Base-by-base conservation (phyloP, 2,113 vertebrate species). In the Brienomyrus brachyistius region DNA sequence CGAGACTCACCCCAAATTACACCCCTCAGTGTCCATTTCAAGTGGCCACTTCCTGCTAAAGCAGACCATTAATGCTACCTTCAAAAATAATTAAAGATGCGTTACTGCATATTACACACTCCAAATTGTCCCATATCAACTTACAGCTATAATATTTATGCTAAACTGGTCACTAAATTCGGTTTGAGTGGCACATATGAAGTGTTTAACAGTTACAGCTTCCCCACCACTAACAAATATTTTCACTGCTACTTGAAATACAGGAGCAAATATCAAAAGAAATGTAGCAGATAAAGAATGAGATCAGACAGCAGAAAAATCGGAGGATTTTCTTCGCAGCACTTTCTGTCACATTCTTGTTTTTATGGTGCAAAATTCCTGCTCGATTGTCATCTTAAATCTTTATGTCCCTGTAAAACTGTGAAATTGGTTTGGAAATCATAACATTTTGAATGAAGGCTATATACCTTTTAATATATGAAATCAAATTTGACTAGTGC, bases 381-480 rank as follows among this genome's bases (percentile, higher is more conserved):
- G 21, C 45, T 84, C 40, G 40, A 48, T 84, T 84, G 82, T 45
- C 82, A 84, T 84, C 82, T 84, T 48, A 84, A 70, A 70, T 80
- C 5, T 80, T 80, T 80, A 80, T 80, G 74, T 80, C 74, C 31
- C 74, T 43, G 74, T 80, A 80, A 40, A 43, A 80, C 74, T 80
- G 74, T 80, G 74, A 80, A 80, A 80, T 80, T 80, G 74, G 74
- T 80, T 80, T 80, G 74, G 35, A 80, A 80, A 80, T 80, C 74
- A 80, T 80, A 70, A 31, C n/a, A 80, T 40, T 43, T 80, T 19
- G 74, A 80, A 43, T 80, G 74, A 80, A 80, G 35, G 35, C 35
- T 80, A 80, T 80, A 80, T 43, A 43, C 74, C 31, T 80, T 80
- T 80, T 80, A 80, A 80, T 80, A 43, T 43, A 40, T 43, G 74